A percentile compares a stretch with the other conserved stretches of the same genome.
Evolutionary conservation across 1,140 invertebrate genomes (phyloP).

Genomic region (Platyscapa corneri): DNA sequence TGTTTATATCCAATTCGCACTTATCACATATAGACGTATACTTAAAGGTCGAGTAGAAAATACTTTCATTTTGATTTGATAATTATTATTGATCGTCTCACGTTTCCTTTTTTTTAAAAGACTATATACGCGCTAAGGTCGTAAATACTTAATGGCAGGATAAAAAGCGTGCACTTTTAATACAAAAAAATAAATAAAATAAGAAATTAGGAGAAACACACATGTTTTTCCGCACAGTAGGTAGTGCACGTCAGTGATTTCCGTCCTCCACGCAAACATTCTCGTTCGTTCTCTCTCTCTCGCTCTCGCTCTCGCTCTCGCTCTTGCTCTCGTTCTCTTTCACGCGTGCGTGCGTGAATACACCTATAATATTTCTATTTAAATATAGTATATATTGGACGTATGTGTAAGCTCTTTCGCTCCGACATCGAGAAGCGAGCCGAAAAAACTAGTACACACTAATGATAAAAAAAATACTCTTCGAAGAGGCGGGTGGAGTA

Average conservation of each 20-base stretch:
- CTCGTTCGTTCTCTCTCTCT: neutral
- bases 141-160: conserved; percentile 50
- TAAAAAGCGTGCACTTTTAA: conserved; percentile 43
- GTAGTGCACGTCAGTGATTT: conserved; percentile 11
- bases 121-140: conserved; percentile 39
- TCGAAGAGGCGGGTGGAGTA: conserved; percentile 29
- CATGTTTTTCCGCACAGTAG: conserved; percentile 28
- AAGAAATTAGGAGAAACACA: neutral
- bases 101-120: conserved; percentile 26
- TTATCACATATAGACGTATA: conserved; percentile 51
- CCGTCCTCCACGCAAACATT: neutral
- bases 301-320: neutral
- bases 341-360: neutral
- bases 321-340: neutral
- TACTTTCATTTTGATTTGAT: conserved; percentile 50
- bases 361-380: conserved; percentile 19
- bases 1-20: conserved; percentile 53
- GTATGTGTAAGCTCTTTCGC: conserved; percentile 40
- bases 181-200: conserved; percentile 5
- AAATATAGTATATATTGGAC: conserved; percentile 45
- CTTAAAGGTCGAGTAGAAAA: conserved; percentile 46
- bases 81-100: conserved; percentile 43
- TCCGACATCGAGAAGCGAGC: conserved; percentile 5
- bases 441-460: neutral
- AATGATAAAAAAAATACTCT: conserved; percentile 48